A percentile compares a stretch with the other conserved stretches of the same genome.
Evolutionary conservation across 2,797 vertebrate genomes (phyloP).

Genomic region (Lagodon rhomboides): DNA sequence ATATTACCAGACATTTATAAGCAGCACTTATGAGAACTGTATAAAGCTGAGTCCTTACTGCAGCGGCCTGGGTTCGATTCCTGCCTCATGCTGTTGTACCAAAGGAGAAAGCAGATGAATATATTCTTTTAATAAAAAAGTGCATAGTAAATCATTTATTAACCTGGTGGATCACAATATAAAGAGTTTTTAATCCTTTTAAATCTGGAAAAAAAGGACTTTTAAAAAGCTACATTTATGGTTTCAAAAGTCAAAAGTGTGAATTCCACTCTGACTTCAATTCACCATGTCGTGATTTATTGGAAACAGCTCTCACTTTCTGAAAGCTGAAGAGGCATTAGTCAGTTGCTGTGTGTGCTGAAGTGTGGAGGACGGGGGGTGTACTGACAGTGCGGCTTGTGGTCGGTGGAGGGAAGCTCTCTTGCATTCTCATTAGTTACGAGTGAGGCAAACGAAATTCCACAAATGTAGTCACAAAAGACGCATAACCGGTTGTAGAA

Average conservation of each 20-base stretch:
- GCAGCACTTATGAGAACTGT: too few relatives aligned
- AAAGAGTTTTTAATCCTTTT: background rate
- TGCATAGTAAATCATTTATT: too few relatives aligned
- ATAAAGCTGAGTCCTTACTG: too few relatives aligned
- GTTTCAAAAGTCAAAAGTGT: constrained; percentile 3
- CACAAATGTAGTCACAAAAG: constrained; percentile 25
- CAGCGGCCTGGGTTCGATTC: too few relatives aligned
- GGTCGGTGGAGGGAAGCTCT: constrained; percentile 40
- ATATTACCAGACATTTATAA: too few relatives aligned
- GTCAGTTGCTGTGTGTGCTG: constrained; percentile 42
- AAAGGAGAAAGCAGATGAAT: too few relatives aligned
- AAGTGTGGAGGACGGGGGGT: background rate
- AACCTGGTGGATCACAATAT: background rate
- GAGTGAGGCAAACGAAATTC: constrained; percentile 36
- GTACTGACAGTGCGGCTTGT: constrained; percentile 47
- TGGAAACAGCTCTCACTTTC: constrained; percentile 60
- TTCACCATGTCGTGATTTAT: constrained; percentile 67
- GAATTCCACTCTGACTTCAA: constrained; percentile 26
- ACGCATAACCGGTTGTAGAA: background rate
- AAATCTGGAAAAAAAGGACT: background rate
- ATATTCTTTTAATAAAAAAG: too few relatives aligned
- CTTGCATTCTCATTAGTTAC: constrained; percentile 21
- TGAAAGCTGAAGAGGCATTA: constrained; percentile 50
- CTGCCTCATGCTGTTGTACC: too few relatives aligned
- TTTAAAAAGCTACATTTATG: background rate